Base-by-base conservation (phyloP, 2,797 vertebrate species). In the Vireo griseus region DNA sequence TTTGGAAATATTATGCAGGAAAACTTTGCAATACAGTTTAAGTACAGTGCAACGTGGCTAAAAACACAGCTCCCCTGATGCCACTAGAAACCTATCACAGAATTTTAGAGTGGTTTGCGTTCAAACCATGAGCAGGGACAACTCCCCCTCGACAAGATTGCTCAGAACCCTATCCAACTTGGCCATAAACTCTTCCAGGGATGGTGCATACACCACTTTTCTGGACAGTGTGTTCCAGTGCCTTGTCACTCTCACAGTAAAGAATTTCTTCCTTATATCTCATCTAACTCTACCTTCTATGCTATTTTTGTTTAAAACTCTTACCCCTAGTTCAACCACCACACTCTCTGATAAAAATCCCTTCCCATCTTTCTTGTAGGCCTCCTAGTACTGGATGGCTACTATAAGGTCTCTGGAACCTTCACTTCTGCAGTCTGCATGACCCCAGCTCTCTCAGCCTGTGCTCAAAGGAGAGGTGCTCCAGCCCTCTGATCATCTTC, bases 321-420 rank as follows among this genome's bases (percentile, higher is more conserved):
- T 45, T 58, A 14, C 4, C 4, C 4, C 3, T 67, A 16, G 7
- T n/a, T 74, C 55, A 5, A 3, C 39, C 21, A 18, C 18, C 45
- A 47, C 9, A 31, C 0, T 20, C 2, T 7, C 3, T 51, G 6
- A 16, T 14, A 62, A 86, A 55, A 13, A 11, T 51, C 7, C 2
- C 5, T 65, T 50, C 4, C 12, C 33, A 55, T 18, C 47, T 94
- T 65, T 76, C 31, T 14, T 73, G 5, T 24, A 51, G 10, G 3
- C 2, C 6, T 25, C 54, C n/a, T 33, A 18, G 16, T 37, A 75
- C 10, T 86, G 50, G 9, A 58, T 45, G 11, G 11, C 13, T 4
- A 4, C 28, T 35, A 1, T 8, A 35, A 35, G 2, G 8, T 61
- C 1, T 39, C 1, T 75, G 1, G 26, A 65, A 2, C 7, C 16